Percentiles rank a stretch among this genome's conserved stretches.
These are phyloP conservation scores for Pangasianodon gigas DNA, from an alignment of 2,113 vertebrate genomes.

Conservation along the genomic window DNA sequence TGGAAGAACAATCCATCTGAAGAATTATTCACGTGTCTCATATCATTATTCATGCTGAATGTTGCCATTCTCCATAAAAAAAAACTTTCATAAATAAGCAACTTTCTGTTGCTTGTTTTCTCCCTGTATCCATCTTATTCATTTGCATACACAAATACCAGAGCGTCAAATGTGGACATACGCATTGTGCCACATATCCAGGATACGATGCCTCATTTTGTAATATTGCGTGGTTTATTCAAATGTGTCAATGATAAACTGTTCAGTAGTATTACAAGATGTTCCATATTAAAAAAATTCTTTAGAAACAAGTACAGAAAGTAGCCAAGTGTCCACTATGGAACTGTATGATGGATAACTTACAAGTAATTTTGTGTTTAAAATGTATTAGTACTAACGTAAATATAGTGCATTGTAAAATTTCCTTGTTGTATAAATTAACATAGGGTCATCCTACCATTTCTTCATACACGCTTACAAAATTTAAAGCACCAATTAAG, in stretches of 20 bases:
- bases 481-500: not conserved
- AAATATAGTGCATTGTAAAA: not conserved
- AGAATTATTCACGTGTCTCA: not conserved
- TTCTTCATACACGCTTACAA: not conserved
- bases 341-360: not conserved
- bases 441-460: not conserved
- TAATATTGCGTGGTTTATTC: not conserved
- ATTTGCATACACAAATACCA: slow-evolving; percentile 32
- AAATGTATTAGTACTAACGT: not conserved
- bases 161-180: accelerated
- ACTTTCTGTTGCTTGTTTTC: not conserved
- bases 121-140: not conserved
- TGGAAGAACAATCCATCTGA: not conserved
- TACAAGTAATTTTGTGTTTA: not conserved
- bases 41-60: not conserved
- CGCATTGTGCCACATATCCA: too few relatives aligned
- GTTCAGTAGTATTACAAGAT: not conserved
- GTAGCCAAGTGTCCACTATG: not conserved
- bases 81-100: not conserved
- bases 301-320: not conserved
- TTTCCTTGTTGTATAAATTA: not conserved
- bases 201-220: not conserved
- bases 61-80: not conserved
- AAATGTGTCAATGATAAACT: not conserved
- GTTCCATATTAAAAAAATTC: not conserved